phyloP scores from a whole-genome alignment of 2,113 vertebrate genomes.

The Pseudonaja textilis region DNA sequence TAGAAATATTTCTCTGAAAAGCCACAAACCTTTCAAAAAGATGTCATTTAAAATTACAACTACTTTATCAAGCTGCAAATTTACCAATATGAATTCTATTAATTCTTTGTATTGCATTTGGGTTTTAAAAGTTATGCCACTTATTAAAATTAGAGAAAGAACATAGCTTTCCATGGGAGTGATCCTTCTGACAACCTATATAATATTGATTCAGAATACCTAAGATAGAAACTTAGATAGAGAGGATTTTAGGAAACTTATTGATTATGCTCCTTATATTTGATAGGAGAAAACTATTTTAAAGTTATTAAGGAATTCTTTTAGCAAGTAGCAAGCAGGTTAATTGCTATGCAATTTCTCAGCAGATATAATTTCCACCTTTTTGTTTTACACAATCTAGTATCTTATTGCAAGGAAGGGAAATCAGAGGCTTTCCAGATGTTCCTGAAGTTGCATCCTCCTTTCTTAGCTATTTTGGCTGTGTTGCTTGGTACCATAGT shows the following conservation, averaged over 20 bases:
- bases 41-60: background rate
- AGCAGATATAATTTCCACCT: background rate
- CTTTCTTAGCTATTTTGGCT: background rate
- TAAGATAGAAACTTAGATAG: background rate
- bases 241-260: background rate
- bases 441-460: background rate
- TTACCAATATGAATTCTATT: background rate
- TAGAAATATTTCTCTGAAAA: background rate
- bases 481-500: background rate
- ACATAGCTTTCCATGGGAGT: background rate
- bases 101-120: background rate
- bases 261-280: background rate
- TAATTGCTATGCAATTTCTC: background rate
- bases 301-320: background rate
- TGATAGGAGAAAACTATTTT: background rate
- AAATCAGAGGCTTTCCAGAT: background rate
- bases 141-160: background rate
- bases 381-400: background rate
- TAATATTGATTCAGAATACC: background rate
- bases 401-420: background rate
- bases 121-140: constrained; percentile 1
- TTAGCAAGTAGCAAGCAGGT: background rate
- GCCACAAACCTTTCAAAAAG: background rate
- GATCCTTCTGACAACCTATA: background rate
- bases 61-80: constrained; percentile 6